These are phyloP conservation scores for Gallinago media DNA, from an alignment of 2,113 vertebrate species.

Conservation along the genomic window DNA sequence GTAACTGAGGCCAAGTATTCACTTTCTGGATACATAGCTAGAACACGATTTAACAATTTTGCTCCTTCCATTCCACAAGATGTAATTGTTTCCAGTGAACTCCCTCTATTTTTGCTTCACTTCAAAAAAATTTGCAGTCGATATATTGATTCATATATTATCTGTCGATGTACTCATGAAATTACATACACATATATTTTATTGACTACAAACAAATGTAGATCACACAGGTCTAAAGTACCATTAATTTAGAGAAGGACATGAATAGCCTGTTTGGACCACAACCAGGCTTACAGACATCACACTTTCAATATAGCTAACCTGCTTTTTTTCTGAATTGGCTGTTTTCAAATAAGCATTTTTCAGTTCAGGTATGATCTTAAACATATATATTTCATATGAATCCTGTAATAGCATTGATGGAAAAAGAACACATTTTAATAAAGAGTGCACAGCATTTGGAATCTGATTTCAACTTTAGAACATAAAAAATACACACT, in stretches of 20 bases:
- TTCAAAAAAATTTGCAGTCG: not conserved
- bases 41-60: not conserved
- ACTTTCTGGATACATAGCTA: not conserved
- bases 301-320: conserved; percentile 46
- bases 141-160: not conserved
- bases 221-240: not conserved
- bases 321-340: not conserved
- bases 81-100: not conserved
- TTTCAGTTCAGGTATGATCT: not conserved
- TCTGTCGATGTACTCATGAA: not conserved
- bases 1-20: not conserved
- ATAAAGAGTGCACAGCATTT: not conserved
- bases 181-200: not conserved
- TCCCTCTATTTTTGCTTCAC: not conserved
- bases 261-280: conserved; percentile 23
- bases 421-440: not conserved
- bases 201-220: conserved; percentile 14
- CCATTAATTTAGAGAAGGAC: not conserved
- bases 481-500: not conserved
- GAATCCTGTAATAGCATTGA: not conserved
- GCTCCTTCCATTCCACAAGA: not conserved
- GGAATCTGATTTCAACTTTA: not conserved
- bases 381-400: not conserved
- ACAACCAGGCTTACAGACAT: conserved; percentile 31
- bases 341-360: not conserved